Evolutionary conservation across 2,113 vertebrate species (phyloP).

Genomic region (Antechinus flavipes): DNA sequence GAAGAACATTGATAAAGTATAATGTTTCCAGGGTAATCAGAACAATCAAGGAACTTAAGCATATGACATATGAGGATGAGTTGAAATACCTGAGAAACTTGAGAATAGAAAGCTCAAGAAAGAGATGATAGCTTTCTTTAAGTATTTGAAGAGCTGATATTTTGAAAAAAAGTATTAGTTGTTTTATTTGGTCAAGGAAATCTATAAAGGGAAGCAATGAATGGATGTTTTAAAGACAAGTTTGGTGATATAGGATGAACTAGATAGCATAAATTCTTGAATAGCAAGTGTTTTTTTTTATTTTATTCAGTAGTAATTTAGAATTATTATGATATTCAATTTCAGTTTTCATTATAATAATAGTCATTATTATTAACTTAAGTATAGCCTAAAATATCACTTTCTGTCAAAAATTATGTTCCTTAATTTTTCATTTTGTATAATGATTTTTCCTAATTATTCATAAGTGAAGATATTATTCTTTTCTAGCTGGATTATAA

Average conservation of each 20-base stretch:
- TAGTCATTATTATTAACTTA: neutral
- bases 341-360: neutral
- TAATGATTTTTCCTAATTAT: neutral
- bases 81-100: no score
- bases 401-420: neutral
- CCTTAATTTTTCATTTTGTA: neutral
- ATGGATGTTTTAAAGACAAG: neutral
- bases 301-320: no score
- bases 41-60: no score
- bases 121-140: no score
- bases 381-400: neutral
- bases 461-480: no score
- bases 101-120: no score
- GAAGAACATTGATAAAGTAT: no score
- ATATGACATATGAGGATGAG: no score
- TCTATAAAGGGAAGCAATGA: neutral
- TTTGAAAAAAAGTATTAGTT: neutral
- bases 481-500: neutral
- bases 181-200: neutral
- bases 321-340: neutral
- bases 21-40: no score
- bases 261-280: neutral
- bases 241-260: accelerated
- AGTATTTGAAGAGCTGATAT: neutral
- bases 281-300: neutral